A percentile compares a stretch with the other conserved stretches of the same genome.
Conservation (phyloP, 2,797 vertebrate genomes). For the Triplophysa yarkandensis region DNA sequence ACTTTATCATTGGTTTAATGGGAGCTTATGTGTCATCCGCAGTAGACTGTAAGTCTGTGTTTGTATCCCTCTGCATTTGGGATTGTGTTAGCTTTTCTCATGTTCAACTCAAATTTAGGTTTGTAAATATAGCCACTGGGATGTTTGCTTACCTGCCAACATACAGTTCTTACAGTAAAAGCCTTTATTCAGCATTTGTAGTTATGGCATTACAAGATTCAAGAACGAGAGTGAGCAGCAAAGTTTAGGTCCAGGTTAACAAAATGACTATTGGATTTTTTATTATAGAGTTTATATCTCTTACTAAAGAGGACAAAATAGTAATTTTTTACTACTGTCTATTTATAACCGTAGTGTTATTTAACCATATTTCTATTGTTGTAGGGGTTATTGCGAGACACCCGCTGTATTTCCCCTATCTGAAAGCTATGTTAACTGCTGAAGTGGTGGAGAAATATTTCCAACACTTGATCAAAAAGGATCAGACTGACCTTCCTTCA, state of each 20-base stretch:
- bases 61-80: neutral
- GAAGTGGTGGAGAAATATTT: conserved; percentile 81
- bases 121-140: neutral
- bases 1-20: neutral
- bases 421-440: conserved; percentile 83
- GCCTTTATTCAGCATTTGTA: neutral
- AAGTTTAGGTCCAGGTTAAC: neutral
- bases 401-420: conserved; percentile 83
- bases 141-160: neutral
- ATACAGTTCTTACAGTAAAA: neutral
- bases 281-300: no score
- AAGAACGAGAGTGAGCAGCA: neutral
- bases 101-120: neutral
- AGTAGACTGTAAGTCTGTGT: conserved; percentile 18
- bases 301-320: neutral
- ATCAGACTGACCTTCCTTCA: neutral
- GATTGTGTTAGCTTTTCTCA: conserved; percentile 10
- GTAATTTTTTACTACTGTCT: neutral
- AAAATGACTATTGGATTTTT: neutral
- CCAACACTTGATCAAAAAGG: conserved; percentile 76
- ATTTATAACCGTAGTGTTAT: neutral
- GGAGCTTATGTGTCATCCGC: conserved; percentile 2
- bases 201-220: neutral
- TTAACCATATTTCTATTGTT: neutral
- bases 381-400: conserved; percentile 83